Evolutionary conservation across 2,113 vertebrate genomes (phyloP), one percentile per base, ranked within the genome.

Genomic region (Neotoma lepida): DNA sequence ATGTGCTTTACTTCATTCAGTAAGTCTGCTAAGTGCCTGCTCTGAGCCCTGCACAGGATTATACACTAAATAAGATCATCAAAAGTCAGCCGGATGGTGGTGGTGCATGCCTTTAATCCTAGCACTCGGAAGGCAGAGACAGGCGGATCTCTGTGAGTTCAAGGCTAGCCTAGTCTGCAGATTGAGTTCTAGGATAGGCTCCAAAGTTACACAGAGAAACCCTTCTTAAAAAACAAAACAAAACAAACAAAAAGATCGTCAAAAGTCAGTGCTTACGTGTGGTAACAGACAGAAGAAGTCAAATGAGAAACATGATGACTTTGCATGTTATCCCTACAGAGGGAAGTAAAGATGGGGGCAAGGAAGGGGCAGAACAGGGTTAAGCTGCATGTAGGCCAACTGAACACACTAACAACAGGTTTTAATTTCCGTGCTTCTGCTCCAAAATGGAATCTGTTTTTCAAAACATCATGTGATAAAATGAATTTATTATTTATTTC

Each of bases 401-500:
- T 17, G 63, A 33, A 41, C 58, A n/a, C 9, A 46, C 26, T 81
- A 63, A 68, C 18, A 58, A 30, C 30, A 56, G 54, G 33, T n/a
- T 84, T 84, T 66, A 39, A 56, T 91, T 91, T 86, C 35, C 64
- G 12, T 92, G 41, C 81, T 56, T 54, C n/a, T 35, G 39, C 14
- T 12, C 28, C 44, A 87, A 71, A 78, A 46, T n/a, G 51, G n/a
- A 92, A 92, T 86, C 85, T 71, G 76, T 33, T 2, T 93, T 94
- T 94, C 86, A 78, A 84, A 95, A 86, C 64, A 17, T 80, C 9
- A 86, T 61, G 30, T 3, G 35, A 5, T 20, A 81, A 90, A 74
- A 28, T 88, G 35, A 86, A 44, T 49, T 70, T 92, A 54, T 93
- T 51, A 39, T 88, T 88, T 94, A 39, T 85, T 88, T 95, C 26